phyloP scores from a whole-genome alignment of 1,140 invertebrate genomes.

The Whitmania pigra region DNA sequence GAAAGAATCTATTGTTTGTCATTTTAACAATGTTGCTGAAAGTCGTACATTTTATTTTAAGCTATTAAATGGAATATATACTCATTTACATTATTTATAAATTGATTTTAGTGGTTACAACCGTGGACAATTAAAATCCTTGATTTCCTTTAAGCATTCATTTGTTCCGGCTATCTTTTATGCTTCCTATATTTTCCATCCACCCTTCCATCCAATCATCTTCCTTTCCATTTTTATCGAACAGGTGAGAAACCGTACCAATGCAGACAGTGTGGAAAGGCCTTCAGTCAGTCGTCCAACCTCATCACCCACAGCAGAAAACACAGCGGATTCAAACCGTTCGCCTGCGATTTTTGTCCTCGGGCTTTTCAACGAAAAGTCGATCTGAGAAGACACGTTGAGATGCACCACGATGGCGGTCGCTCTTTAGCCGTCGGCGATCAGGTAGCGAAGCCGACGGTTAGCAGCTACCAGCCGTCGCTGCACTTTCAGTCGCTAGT shows the following conservation, averaged over 20 bases:
- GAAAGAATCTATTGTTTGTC: not conserved
- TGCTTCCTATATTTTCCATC: no score
- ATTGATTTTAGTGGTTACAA: no score
- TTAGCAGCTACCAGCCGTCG: no score
- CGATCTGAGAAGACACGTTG: constrained; percentile 68
- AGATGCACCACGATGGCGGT: constrained; percentile 61
- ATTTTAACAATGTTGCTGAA: not conserved
- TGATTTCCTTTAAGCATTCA: no score
- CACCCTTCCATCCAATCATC: no score
- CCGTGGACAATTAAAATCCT: no score
- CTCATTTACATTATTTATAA: no score
- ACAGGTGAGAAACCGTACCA: constrained; percentile 83
- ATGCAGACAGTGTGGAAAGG: constrained; percentile 87
- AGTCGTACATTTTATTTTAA: not conserved
- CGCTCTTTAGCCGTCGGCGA: constrained; percentile 30
- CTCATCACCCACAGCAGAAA: constrained; percentile 95
- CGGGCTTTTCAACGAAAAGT: constrained; percentile 80
- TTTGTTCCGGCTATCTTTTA: no score
- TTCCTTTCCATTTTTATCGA: not conserved
- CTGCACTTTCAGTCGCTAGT: no score
- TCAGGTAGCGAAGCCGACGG: not conserved
- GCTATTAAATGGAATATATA: not conserved
- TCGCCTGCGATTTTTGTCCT: constrained; percentile 80
- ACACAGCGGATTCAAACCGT: constrained; percentile 95
- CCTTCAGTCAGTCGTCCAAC: constrained; percentile 96